Evolutionary conservation across 2,888 invertebrate genomes (phyloP), one percentile per base, ranked within the genome.

Genomic region (Sphaeridia pumilis): DNA sequence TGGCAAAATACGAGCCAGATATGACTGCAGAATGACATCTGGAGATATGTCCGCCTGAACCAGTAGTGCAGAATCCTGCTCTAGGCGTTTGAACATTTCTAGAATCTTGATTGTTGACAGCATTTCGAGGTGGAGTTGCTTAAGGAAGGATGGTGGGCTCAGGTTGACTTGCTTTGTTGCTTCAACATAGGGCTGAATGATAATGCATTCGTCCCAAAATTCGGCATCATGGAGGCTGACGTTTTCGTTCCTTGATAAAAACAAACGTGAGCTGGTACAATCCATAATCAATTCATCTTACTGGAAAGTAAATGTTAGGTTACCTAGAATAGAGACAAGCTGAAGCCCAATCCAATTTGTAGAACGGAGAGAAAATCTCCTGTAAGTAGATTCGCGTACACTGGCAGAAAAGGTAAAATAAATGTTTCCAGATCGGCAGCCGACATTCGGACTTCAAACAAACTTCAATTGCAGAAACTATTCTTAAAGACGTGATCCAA

Each of bases 191-290:
- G 46, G 45, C n/a, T 53, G 53, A 17, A 55, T n/a, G 20, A 46
- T 55, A 22, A 61, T 56, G 7, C 52, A 54, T 2, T 48, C 49
- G 2, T 46, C 41, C 61, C 61, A 61, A 34, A 61, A 61, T 35
- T 54, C 49, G 1, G 50, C 34, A 45, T 61, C 61, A 21, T 48
- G 43, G 14, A 58, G 14, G 22, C 48, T 46, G 12, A 49, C n/a
- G 24, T 25, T 17, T 3, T 38, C n/a, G 38, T 47, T 49, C 25
- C 49, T 55, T n/a, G n/a, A n/a, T n/a, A n/a, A n/a, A 31, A 31
- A 31, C 31, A 14, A 31, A 7, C 7, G 14, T 14, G 31, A 12
- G 28, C 20, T 24, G 42, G 28, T 28, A 22, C 24, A 41, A 4
- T 22, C 4, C 7, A 22, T 45, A 22, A 10, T 26, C 14, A 44